Conservation (phyloP, 2,797 vertebrate genomes). For the Apogon hyalosoma region DNA sequence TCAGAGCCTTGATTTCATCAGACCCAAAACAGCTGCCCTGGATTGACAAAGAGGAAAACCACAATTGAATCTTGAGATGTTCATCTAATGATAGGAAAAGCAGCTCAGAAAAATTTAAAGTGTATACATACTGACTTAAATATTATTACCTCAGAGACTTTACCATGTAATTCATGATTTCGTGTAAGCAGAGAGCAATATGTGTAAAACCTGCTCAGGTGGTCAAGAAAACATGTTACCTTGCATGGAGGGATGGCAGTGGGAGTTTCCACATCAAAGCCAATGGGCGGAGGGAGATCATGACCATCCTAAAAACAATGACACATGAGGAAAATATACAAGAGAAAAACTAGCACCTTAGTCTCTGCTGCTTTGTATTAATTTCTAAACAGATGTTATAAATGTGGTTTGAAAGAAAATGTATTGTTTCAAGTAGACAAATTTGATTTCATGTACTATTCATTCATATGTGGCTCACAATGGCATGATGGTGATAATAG, state of each 20-base stretch:
- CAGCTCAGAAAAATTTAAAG: not conserved
- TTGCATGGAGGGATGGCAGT: slow-evolving; percentile 89
- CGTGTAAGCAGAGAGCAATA: not conserved
- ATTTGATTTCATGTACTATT: not conserved
- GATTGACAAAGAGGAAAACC: slow-evolving; percentile 27
- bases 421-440: not conserved
- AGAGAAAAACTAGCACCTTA: not conserved
- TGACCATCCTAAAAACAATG: slow-evolving; percentile 85
- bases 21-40: slow-evolving; percentile 92
- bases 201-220: not conserved
- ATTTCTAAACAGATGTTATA: not conserved
- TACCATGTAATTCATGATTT: not conserved
- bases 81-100: not conserved
- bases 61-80: not conserved
- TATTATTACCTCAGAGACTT: not conserved
- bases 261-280: slow-evolving; percentile 90
- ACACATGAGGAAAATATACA: not conserved
- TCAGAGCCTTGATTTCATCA: slow-evolving; percentile 87
- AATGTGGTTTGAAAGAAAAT: not conserved
- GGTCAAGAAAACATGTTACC: slow-evolving; percentile 54
- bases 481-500: not conserved
- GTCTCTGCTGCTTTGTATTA: not conserved
- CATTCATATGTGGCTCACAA: not conserved
- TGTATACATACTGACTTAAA: no score
- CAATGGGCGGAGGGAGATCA: slow-evolving; percentile 90